Evolutionary conservation across 2,888 invertebrate genomes (phyloP).

Genomic region (Tolmerus cingulatus): DNA sequence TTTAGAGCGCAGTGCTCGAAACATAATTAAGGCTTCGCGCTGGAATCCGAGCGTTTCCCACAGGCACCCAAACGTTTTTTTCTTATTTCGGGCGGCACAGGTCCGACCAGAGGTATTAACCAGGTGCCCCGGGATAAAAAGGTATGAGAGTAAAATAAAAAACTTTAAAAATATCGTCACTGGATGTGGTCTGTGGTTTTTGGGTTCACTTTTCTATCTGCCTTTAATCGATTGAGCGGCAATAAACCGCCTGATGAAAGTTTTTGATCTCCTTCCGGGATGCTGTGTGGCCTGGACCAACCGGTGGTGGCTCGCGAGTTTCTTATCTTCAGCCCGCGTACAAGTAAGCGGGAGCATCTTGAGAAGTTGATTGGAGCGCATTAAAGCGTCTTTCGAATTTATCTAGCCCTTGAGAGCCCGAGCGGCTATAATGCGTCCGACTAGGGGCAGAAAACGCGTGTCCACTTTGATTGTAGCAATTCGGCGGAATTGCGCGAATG

Average conservation of each 20-base stretch:
- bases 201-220: background rate
- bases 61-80: background rate
- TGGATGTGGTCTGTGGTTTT: conserved; percentile 22
- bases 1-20: background rate
- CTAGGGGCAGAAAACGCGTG: background rate
- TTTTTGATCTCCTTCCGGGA: background rate
- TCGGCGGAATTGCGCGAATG: background rate
- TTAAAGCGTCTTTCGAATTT: background rate
- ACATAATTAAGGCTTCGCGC: background rate
- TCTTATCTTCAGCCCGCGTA: background rate
- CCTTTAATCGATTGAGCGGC: background rate
- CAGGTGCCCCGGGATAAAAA: background rate
- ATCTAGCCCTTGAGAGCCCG: background rate
- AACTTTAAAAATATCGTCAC: background rate
- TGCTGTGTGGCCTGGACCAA: conserved; percentile 15
- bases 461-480: background rate
- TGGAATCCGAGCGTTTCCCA: background rate
- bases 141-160: background rate
- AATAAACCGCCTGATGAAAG: background rate
- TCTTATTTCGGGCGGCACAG: background rate
- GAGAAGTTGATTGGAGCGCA: background rate
- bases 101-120: background rate
- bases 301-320: background rate
- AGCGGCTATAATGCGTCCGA: background rate
- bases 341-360: background rate